phyloP scores from a whole-genome alignment of 2,888 invertebrate species.

The Eumacrocentrus americanus region DNA sequence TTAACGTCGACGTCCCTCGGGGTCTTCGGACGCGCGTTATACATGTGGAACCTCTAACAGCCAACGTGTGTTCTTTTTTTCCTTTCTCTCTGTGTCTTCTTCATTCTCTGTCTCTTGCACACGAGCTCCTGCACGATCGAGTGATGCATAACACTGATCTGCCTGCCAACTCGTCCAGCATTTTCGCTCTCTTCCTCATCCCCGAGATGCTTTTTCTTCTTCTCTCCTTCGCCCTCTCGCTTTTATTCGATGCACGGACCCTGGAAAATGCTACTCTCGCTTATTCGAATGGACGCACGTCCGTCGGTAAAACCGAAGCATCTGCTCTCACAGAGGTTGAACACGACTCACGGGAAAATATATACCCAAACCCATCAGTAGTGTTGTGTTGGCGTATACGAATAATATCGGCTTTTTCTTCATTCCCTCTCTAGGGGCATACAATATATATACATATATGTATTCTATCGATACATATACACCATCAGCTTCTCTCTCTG shows the following conservation, averaged over 20 bases:
- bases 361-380: background rate
- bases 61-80: slow-evolving; percentile 28
- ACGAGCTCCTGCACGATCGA: background rate
- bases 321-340: slow-evolving; percentile 31
- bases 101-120: slow-evolving; percentile 12
- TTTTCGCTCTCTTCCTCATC: slow-evolving; percentile 20
- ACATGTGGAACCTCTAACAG: slow-evolving; percentile 45
- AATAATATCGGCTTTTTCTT: slow-evolving; percentile 10
- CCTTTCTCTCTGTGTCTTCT: background rate
- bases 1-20: slow-evolving; percentile 51
- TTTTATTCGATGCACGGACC: slow-evolving; percentile 21
- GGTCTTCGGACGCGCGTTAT: slow-evolving; percentile 41
- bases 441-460: background rate
- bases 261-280: slow-evolving; percentile 21
- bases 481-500: too few relatives aligned
- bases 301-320: slow-evolving; percentile 36
- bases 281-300: slow-evolving; percentile 24
- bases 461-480: slow-evolving; percentile 1
- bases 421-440: slow-evolving; percentile 3
- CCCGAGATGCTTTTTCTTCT: slow-evolving; percentile 20
- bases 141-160: slow-evolving; percentile 8
- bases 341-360: slow-evolving; percentile 15
- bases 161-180: slow-evolving; percentile 21
- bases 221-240: background rate
- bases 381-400: slow-evolving; percentile 3